Evolutionary conservation across 1,140 invertebrate genomes (phyloP), one percentile per base, ranked within the genome.

Genomic region (Zaprionus nigranus): DNA sequence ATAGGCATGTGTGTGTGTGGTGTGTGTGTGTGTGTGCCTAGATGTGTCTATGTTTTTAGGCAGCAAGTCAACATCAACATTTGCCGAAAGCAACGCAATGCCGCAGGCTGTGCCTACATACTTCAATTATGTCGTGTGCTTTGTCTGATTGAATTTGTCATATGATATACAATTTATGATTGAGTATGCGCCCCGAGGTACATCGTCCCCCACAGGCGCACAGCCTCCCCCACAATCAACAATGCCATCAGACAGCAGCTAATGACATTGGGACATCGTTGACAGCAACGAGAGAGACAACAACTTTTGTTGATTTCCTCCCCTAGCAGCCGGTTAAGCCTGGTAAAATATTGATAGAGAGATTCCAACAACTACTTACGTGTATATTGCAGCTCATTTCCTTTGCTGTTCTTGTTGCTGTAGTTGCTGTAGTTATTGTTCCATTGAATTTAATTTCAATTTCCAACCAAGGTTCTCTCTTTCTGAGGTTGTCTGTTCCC

Each of bases 61-160:
- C 69, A 61, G 30, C 61, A 77, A 71, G 62, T 70, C 66, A 64
- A 58, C 38, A 61, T 64, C 63, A 75, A 71, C 71, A 75, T 78
- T 80, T 81, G 53, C 46, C 67, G 66, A n/a, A 9, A 28, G 38
- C 51, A 17, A 28, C 69, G 34, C 34, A 53, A 13, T n/a, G 83
- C 78, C 74, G 24, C 17, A 6, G 66, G 77, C 69, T 62, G 17
- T 51, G 28, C 80, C 66, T 57, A 72, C 78, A 46, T 17, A 80
- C 79, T 78, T 88, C 84, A 88, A 88, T 88, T 88, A 88, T 78
- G 66, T 84, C 63, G 68, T 90, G 66, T 54, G 65, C 81, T 77
- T 90, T 90, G 85, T 90, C 76, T 90, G 85, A 90, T 90, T 90
- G 85, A 90, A 85, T 90, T 85, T 82, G 85, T 85, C 75, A 88